phyloP scores from a whole-genome alignment of 2,113 vertebrate genomes.

The Erpornis zantholeuca region DNA sequence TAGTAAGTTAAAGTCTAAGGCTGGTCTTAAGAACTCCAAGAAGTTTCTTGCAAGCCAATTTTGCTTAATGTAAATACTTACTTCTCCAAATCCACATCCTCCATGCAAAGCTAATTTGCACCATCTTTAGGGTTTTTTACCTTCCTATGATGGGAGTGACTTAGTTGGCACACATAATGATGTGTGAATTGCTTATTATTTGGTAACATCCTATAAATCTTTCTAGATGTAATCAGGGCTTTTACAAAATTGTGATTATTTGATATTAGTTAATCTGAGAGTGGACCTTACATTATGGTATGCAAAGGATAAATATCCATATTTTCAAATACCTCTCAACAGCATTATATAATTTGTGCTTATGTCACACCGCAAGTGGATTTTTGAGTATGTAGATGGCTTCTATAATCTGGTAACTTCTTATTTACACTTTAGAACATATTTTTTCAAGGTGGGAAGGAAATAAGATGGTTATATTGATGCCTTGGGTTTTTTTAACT shows the following conservation, averaged over 20 bases:
- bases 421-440: neutral
- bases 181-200: neutral
- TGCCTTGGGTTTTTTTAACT: too few species aligned
- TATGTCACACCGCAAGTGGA: neutral
- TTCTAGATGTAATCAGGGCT: neutral
- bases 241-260: neutral
- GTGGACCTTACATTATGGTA: neutral
- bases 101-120: neutral
- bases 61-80: neutral
- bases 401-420: neutral
- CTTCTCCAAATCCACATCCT: neutral
- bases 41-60: neutral
- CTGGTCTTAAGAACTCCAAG: neutral
- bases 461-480: neutral
- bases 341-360: neutral
- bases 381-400: neutral
- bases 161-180: neutral
- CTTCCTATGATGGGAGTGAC: neutral
- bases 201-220: neutral
- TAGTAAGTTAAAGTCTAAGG: neutral
- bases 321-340: neutral
- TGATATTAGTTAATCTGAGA: neutral
- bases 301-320: neutral
- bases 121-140: neutral
- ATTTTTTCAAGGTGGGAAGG: neutral